These are phyloP conservation scores for Octomys mimax DNA, from an alignment of 2,797 vertebrate genomes.

Conservation along the genomic window DNA sequence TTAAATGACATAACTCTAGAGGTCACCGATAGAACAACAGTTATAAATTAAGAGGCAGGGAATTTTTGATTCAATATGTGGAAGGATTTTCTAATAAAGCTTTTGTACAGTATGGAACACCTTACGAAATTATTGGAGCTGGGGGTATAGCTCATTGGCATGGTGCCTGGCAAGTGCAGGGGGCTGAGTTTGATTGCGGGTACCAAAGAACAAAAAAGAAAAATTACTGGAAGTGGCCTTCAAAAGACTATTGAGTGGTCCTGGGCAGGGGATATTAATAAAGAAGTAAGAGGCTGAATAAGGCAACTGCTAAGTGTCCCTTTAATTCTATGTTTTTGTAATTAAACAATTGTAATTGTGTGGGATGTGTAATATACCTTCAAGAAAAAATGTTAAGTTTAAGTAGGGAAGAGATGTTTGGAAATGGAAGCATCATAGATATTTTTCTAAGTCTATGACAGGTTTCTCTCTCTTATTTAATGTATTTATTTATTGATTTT, in stretches of 20 bases:
- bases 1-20: conserved; percentile 5
- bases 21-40: not conserved
- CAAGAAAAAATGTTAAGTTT: not conserved
- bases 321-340: conserved; percentile 45
- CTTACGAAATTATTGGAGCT: conserved; percentile 7
- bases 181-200: too few species aligned
- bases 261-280: not conserved
- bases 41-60: not conserved
- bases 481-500: too few species aligned
- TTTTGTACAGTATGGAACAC: not conserved
- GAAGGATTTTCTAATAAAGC: conserved; percentile 28
- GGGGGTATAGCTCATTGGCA: too few species aligned
- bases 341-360: not conserved
- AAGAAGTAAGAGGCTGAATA: not conserved
- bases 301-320: conserved; percentile 22
- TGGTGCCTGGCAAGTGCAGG: too few species aligned
- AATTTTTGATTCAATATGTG: not conserved
- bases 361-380: not conserved
- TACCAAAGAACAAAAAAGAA: too few species aligned
- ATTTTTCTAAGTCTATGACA: not conserved
- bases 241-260: not conserved
- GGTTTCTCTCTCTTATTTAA: not conserved
- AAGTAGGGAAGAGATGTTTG: not conserved
- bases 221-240: not conserved
- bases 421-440: not conserved